A percentile compares a stretch with the other conserved stretches of the same genome.
Conservation (phyloP, 2,113 vertebrate genomes). For the Podocnemis expansa region DNA sequence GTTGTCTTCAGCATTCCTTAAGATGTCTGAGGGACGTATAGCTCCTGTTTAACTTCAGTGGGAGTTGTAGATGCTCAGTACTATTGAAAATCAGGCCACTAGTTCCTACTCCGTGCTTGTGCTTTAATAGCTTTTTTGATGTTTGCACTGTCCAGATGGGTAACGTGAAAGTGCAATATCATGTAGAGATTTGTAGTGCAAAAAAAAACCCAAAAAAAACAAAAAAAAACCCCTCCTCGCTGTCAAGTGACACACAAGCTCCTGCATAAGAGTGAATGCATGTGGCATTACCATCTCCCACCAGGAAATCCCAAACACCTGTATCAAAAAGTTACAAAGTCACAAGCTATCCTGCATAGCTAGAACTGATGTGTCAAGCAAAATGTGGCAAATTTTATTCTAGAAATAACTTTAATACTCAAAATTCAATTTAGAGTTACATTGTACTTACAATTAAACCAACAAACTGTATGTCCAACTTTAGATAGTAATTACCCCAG, state of each 20-base stretch:
- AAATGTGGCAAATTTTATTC: slow-evolving; percentile 36
- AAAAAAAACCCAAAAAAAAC: not conserved
- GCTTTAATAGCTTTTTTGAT: slow-evolving; percentile 49
- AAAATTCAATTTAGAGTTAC: slow-evolving; percentile 39
- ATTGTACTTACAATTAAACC: slow-evolving; percentile 47
- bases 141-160: slow-evolving; percentile 60
- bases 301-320: slow-evolving; percentile 54
- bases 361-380: slow-evolving; percentile 53
- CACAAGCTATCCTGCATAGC: slow-evolving; percentile 21
- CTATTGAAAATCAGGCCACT: slow-evolving; percentile 36
- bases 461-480: slow-evolving; percentile 60
- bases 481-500: slow-evolving; percentile 53
- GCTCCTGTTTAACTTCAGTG: not conserved
- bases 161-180: slow-evolving; percentile 69
- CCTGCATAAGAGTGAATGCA: slow-evolving; percentile 20
- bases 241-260: slow-evolving; percentile 47
- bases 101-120: slow-evolving; percentile 31
- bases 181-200: slow-evolving; percentile 65
- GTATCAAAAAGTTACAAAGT: slow-evolving; percentile 63
- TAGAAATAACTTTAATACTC: slow-evolving; percentile 38
- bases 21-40: slow-evolving; percentile 14
- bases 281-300: slow-evolving; percentile 59
- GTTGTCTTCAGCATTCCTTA: not conserved
- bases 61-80: not conserved
- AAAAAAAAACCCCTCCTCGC: slow-evolving; percentile 67